A percentile compares a stretch with the other conserved stretches of the same genome.
Evolutionary conservation across 2,888 invertebrate genomes (phyloP).

Genomic region (Zele albiditarsus): DNA sequence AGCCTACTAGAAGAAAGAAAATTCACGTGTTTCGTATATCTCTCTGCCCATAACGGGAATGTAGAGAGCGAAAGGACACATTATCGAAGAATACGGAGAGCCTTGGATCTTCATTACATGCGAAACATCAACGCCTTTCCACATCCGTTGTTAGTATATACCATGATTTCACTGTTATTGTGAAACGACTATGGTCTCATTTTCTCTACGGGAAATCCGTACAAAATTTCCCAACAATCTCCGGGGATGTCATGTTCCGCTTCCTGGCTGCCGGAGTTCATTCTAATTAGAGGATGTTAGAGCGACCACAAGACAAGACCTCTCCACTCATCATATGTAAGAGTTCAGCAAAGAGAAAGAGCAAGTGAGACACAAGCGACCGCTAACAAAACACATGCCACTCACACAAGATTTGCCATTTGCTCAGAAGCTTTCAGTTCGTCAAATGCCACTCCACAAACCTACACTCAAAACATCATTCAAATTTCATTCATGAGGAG

Average conservation of each 20-base stretch:
- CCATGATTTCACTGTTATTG: not conserved
- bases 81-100: not conserved
- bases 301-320: constrained; percentile 24
- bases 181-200: constrained; percentile 10
- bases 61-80: not conserved
- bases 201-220: constrained; percentile 37
- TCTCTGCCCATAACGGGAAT: not conserved
- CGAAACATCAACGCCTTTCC: constrained; percentile 19
- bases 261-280: constrained; percentile 35
- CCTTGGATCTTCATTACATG: constrained; percentile 22
- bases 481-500: not conserved
- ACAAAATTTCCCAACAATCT: constrained; percentile 39
- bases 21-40: too few relatives aligned
- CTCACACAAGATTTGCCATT: constrained; percentile 1
- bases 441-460: not conserved
- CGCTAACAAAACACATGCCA: constrained; percentile 25
- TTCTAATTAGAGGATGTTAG: constrained; percentile 41
- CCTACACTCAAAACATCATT: not conserved
- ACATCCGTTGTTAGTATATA: not conserved
- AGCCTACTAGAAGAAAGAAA: too few relatives aligned
- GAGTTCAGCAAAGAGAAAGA: not conserved
- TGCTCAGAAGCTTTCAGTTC: not conserved
- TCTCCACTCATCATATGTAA: constrained; percentile 18
- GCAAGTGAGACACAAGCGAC: not conserved
- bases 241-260: constrained; percentile 15